These are phyloP conservation scores for Acanthurus tractus DNA, from an alignment of 2,797 vertebrate genomes.

Conservation along the genomic window DNA sequence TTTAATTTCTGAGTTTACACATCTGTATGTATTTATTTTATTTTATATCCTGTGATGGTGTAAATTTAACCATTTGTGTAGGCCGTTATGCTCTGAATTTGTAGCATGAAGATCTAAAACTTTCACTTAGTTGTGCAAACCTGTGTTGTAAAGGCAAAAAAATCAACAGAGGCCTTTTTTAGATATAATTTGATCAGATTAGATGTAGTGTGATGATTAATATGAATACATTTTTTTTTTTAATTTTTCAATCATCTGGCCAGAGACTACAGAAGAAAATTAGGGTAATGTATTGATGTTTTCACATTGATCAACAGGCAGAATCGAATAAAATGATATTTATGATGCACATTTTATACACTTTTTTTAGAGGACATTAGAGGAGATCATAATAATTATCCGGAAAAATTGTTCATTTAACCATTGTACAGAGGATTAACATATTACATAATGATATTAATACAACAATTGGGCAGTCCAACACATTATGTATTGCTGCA, in stretches of 20 bases:
- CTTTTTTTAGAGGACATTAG: too few relatives aligned
- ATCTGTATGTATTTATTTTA: too few relatives aligned
- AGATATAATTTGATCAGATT: slow-evolving; percentile 11
- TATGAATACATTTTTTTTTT: not conserved
- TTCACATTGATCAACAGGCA: not conserved
- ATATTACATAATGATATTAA: slow-evolving; percentile 53
- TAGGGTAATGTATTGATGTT: not conserved
- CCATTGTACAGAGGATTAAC: slow-evolving; percentile 23
- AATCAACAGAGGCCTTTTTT: not conserved
- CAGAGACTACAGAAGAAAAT: not conserved
- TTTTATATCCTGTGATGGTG: too few relatives aligned
- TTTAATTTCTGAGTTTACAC: too few relatives aligned
- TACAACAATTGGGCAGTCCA: not conserved
- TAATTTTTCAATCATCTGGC: not conserved
- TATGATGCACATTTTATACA: too few relatives aligned
- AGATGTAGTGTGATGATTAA: not conserved
- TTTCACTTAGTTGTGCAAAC: too few relatives aligned
- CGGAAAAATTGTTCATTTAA: not conserved
- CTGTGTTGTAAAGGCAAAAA: not conserved
- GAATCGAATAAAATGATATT: not conserved
- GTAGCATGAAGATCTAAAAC: too few relatives aligned
- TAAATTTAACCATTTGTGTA: too few relatives aligned
- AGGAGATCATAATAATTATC: not conserved
- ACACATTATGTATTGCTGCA: not conserved
- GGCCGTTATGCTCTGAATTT: too few relatives aligned